These are phyloP conservation scores for Palythoa heliodiscus DNA, from an alignment of 92 coral and sea anemone genomes.

Conservation along the genomic window DNA sequence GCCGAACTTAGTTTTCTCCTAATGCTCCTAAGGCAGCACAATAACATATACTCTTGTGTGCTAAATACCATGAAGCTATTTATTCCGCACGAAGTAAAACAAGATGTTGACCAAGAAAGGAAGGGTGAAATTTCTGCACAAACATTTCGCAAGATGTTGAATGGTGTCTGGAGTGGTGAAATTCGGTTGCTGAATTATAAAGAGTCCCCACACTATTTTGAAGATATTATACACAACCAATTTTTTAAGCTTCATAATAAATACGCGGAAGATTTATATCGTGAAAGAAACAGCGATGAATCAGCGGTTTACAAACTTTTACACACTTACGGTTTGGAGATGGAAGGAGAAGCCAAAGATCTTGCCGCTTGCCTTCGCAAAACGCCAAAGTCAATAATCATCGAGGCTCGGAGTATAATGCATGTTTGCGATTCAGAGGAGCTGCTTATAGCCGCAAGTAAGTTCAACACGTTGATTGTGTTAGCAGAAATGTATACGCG, in stretches of 20 bases:
- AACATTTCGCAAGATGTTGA: background rate
- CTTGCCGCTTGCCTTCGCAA: background rate
- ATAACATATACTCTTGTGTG: background rate
- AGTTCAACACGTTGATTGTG: background rate
- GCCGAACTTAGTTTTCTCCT: conserved; percentile 15
- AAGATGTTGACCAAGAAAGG: background rate
- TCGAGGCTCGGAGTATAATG: background rate
- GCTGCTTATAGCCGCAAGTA: background rate
- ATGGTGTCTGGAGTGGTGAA: background rate
- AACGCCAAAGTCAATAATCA: background rate
- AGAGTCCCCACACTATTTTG: background rate
- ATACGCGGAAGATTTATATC: background rate
- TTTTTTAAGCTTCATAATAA: background rate
- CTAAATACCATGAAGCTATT: background rate
- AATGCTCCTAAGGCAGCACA: background rate
- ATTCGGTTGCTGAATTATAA: background rate
- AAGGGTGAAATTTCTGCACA: background rate
- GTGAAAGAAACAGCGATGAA: background rate
- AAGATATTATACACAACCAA: background rate
- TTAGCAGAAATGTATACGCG: background rate
- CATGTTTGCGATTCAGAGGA: background rate
- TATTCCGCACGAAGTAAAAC: conserved; percentile 1
- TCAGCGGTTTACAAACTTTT: background rate
- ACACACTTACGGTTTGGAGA: background rate
- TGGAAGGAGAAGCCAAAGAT: background rate